Conservation (phyloP, 2,113 vertebrate genomes). For the Notarius quadriscutis region DNA sequence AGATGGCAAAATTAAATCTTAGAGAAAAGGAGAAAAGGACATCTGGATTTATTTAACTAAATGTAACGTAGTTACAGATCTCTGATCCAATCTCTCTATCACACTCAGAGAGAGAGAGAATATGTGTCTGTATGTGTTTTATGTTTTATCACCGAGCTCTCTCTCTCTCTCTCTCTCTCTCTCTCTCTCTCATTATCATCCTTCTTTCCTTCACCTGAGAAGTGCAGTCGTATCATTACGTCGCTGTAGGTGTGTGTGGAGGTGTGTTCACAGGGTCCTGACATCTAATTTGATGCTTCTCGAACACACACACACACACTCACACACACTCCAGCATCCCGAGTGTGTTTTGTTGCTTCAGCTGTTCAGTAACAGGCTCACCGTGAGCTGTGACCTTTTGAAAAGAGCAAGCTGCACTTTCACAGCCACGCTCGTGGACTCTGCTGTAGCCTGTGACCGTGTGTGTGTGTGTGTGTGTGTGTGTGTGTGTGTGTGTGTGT, state of each 20-base stretch:
- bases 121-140: no score
- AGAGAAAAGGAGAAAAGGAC: slow-evolving; percentile 69
- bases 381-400: slow-evolving; percentile 44
- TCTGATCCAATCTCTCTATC: not conserved
- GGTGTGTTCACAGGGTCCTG: not conserved
- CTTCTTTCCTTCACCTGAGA: not conserved
- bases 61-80: slow-evolving; percentile 83
- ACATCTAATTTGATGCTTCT: slow-evolving; percentile 14
- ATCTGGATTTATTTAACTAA: slow-evolving; percentile 84
- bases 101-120: not conserved
- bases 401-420: slow-evolving; percentile 44
- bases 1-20: slow-evolving; percentile 80
- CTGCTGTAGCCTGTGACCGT: not conserved
- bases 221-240: not conserved
- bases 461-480: slow-evolving; percentile 21
- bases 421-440: not conserved
- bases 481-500: slow-evolving; percentile 23
- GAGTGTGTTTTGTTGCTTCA: slow-evolving; percentile 37
- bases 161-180: not conserved
- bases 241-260: not conserved
- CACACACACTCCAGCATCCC: slow-evolving; percentile 27
- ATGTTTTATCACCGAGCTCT: no score
- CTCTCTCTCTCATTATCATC: not conserved
- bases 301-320: slow-evolving; percentile 3
- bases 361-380: slow-evolving; percentile 45